Evolutionary conservation across 2,797 vertebrate genomes (phyloP), one percentile per base, ranked within the genome.

Genomic region (Pterois miles): DNA sequence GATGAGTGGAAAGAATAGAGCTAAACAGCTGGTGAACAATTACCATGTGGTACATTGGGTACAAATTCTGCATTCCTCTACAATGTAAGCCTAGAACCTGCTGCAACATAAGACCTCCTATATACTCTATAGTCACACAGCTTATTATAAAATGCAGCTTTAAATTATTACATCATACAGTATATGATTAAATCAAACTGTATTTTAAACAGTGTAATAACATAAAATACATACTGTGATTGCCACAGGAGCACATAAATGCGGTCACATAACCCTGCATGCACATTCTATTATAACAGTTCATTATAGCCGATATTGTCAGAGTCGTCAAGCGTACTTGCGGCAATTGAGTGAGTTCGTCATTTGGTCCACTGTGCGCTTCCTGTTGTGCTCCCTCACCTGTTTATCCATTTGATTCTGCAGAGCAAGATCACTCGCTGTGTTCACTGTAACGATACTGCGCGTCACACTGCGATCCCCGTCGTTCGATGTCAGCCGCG

Each of bases 21-120:
- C 72, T 84, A 74, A 90, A 85, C 71, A 88, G 85, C 81, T 75
- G 53, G 52, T 65, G 78, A 87, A 78, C 78, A 87, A 77, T 86
- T 84, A 76, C 71, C 83, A 60, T 59, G 58, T 64, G 68, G 56
- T 72, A 76, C 62, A 85, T 52, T 69, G 67, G 69, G 34, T 71
- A 67, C 64, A 74, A 83, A 87, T 62, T 27, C 62, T 16, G 71
- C n/a, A 63, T 71, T 86, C 27, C 40, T 79, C 63, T 59, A 48
- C 59, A 66, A 5, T 71, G 64, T 57, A 74, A 83, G 68, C 34
- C 22, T 12, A 4, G n/a, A 83, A 75, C 71, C 63, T 40, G 56
- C 40, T 77, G 20, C 48, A 57, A 70, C 43, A 70, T 57, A 38
- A 60, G 82, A 76, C 80, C 57, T 72, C 57, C 13, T 57, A 33